A percentile compares a stretch with the other conserved stretches of the same genome.
These are phyloP conservation scores for Pandemis cinnamomeana DNA, from an alignment of 2,888 invertebrate species.

Conservation along the genomic window DNA sequence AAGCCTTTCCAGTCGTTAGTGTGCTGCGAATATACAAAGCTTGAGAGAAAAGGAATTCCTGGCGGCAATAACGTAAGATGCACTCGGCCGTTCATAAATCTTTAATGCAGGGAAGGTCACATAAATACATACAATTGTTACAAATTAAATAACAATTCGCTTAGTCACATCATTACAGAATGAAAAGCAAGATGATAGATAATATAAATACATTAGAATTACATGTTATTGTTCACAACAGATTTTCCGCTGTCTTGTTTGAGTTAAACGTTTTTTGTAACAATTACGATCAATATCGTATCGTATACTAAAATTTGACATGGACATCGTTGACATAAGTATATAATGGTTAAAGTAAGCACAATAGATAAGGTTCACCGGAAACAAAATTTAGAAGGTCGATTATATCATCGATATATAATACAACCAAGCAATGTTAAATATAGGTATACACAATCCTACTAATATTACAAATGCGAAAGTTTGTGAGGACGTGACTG, in stretches of 20 bases:
- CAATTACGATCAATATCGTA: neutral
- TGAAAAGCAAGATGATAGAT: constrained; percentile 25
- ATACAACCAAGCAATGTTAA: neutral
- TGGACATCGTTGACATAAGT: neutral
- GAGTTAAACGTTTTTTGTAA: neutral
- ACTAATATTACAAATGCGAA: no score
- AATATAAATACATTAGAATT: constrained; percentile 20
- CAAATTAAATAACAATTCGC: neutral
- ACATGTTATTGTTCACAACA: neutral
- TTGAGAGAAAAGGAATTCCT: neutral
- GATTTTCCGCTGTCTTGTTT: constrained; percentile 5
- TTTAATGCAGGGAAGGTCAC: neutral
- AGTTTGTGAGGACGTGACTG: no score
- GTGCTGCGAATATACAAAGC: neutral
- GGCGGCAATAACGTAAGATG: neutral
- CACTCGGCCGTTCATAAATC: neutral
- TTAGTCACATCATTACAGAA: constrained; percentile 31
- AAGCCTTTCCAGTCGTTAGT: no score
- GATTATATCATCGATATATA: neutral
- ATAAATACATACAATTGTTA: neutral
- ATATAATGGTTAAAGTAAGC: neutral
- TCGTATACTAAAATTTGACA: neutral
- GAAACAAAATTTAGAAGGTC: neutral
- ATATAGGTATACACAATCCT: no score
- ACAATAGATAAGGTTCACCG: neutral